Evolutionary conservation across 2,888 invertebrate genomes (phyloP).

Genomic region (Agrotis puta): DNA sequence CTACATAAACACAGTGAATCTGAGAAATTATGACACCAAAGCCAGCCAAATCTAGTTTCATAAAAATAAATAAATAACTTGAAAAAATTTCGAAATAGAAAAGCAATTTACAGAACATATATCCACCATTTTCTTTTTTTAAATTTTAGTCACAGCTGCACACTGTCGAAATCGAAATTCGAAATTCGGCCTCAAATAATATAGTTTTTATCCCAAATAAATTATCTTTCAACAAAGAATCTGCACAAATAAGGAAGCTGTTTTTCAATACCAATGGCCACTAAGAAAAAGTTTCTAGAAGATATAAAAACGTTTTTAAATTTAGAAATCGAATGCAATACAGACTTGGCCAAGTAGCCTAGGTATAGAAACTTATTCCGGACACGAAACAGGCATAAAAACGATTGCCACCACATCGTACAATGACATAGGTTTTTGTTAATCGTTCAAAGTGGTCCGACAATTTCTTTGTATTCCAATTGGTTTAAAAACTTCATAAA

Average conservation of each 20-base stretch:
- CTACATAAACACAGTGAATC: too few species aligned
- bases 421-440: constrained; percentile 69
- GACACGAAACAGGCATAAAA: constrained; percentile 54
- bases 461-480: constrained; percentile 64
- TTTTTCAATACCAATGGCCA: background rate
- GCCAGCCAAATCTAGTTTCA: background rate
- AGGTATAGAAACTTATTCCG: constrained; percentile 39
- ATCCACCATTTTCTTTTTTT: too few species aligned
- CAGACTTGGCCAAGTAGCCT: constrained; percentile 37
- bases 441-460: constrained; percentile 57
- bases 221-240: background rate
- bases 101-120: background rate
- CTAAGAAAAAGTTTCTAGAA: background rate
- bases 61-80: background rate
- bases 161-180: too few species aligned
- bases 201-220: background rate
- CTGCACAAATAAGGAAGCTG: constrained; percentile 4
- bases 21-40: background rate
- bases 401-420: constrained; percentile 48
- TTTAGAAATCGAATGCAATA: constrained; percentile 32
- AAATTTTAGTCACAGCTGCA: background rate
- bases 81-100: background rate
- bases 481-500: constrained; percentile 58
- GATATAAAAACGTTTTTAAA: constrained; percentile 8
- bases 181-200: background rate